A percentile compares a stretch with the other conserved stretches of the same genome.
Evolutionary conservation across 1,140 invertebrate species (phyloP).

Genomic region (Drosophila paulistorum): DNA sequence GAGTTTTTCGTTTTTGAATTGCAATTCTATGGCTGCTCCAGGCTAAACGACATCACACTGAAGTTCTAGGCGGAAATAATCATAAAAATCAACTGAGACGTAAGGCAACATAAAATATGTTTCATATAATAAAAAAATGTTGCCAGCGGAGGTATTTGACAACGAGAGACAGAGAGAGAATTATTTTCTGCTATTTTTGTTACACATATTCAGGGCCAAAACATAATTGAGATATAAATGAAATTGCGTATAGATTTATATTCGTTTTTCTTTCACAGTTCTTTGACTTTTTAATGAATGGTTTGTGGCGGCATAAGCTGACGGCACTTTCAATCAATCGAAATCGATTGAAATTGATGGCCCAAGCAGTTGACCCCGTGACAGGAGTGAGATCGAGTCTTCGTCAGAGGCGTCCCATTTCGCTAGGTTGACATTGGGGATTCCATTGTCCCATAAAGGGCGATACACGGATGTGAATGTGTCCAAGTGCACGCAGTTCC

Average conservation of each 20-base stretch:
- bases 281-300: slow-evolving; percentile 57
- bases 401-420: slow-evolving; percentile 33
- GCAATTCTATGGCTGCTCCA: slow-evolving; percentile 55
- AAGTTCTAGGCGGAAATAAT: slow-evolving; percentile 29
- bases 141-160: neutral
- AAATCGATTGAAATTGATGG: slow-evolving; percentile 65
- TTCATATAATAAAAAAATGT: slow-evolving; percentile 17
- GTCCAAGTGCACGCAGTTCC: slow-evolving; percentile 49
- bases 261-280: slow-evolving; percentile 34
- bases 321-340: slow-evolving; percentile 68
- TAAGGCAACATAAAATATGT: slow-evolving; percentile 45
- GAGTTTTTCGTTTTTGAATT: slow-evolving; percentile 46
- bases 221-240: slow-evolving; percentile 52
- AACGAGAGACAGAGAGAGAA: neutral
- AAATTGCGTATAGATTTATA: slow-evolving; percentile 41
- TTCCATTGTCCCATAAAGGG: neutral
- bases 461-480: slow-evolving; percentile 40
- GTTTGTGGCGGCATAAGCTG: slow-evolving; percentile 43
- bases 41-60: neutral
- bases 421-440: slow-evolving; percentile 22
- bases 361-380: slow-evolving; percentile 26
- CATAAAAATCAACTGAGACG: slow-evolving; percentile 31
- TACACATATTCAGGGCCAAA: slow-evolving; percentile 30
- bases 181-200: slow-evolving; percentile 25
- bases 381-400: slow-evolving; percentile 21